These are phyloP conservation scores for Sceloporus undulatus DNA, from an alignment of 2,113 vertebrate genomes.

Conservation along the genomic window DNA sequence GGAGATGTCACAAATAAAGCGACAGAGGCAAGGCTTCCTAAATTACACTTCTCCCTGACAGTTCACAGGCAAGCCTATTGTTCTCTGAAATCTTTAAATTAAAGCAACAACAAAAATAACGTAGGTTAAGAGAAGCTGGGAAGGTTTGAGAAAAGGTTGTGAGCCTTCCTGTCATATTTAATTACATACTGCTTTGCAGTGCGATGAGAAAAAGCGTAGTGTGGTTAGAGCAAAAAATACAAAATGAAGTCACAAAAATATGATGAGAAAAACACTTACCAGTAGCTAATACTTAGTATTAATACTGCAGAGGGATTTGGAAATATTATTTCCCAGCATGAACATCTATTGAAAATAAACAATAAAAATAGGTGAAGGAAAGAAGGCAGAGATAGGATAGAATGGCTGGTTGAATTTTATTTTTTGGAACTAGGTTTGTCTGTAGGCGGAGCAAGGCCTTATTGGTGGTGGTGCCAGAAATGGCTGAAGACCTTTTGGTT, in stretches of 20 bases:
- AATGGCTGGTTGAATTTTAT: not conserved
- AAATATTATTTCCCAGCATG: not conserved
- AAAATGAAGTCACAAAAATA: slow-evolving; percentile 2
- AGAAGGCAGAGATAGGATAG: not conserved
- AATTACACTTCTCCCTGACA: slow-evolving; percentile 5
- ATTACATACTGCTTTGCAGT: slow-evolving; percentile 9
- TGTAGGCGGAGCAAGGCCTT: not conserved
- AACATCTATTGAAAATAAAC: not conserved
- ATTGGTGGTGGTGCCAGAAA: not conserved
- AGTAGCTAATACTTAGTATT: not conserved
- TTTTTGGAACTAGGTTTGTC: not conserved
- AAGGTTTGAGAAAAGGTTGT: slow-evolving; percentile 34
- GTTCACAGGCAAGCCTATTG: slow-evolving; percentile 17
- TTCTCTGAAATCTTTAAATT: slow-evolving; percentile 1
- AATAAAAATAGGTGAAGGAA: not conserved
- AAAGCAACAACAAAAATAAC: not conserved
- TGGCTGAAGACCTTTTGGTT: not conserved
- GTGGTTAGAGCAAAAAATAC: slow-evolving; percentile 17
- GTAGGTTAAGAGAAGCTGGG: not conserved
- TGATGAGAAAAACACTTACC: not conserved
- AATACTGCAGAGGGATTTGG: not conserved
- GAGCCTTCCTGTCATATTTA: slow-evolving; percentile 35
- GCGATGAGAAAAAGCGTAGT: slow-evolving; percentile 16
- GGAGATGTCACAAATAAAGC: slow-evolving; percentile 5
- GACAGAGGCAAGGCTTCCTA: not conserved